Evolutionary conservation across 2,797 vertebrate species (phyloP), one percentile per base, ranked within the genome.

Genomic region (Coendou prehensilis): DNA sequence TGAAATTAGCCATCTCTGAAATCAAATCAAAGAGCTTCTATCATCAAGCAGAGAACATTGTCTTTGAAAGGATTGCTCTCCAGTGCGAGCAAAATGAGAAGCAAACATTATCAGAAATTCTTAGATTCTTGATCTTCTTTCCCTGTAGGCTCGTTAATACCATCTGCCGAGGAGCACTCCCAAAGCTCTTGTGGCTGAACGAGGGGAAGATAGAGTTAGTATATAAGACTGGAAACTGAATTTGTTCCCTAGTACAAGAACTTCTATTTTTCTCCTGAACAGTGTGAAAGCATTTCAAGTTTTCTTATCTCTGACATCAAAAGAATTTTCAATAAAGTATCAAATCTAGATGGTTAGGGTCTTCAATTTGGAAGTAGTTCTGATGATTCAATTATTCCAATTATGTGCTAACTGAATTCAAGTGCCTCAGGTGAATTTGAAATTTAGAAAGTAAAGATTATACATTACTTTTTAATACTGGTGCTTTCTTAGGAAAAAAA

Each of bases 321-420:
- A 97, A 94, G 76, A 91, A 95, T 64, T 85, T 94, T 96, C 64
- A 95, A 71, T 75, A 52, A 88, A 79, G n/a, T 80, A 89, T 73
- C 88, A 91, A 91, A 84, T 78, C 28, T 84, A 67, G 41, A 69
- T 91, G 11, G 11, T 79, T 76, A 86, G 9, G 8, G 13, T 64
- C 92, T 15, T 92, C 50, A 78, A 67, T 54, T 75, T 94, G 69
- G 23, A 90, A 92, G 26, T 56, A 14, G 26, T 52, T 82, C 91
- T 89, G 45, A 73, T 85, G 80, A 87, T 81, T 94, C 6, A 56
- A 9, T 91, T 18, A 69, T 90, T 86, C 30, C 28, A 89, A 80
- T 95, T 91, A 92, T 14, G 69, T 54, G 50, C 22, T 89, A 59
- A 63, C 69, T 86, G 63, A 93, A 91, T 94, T 91, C 47, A 79